These are phyloP conservation scores for Noctuana brunneofusca DNA, from an alignment of 2,888 invertebrate genomes.

Conservation along the genomic window DNA sequence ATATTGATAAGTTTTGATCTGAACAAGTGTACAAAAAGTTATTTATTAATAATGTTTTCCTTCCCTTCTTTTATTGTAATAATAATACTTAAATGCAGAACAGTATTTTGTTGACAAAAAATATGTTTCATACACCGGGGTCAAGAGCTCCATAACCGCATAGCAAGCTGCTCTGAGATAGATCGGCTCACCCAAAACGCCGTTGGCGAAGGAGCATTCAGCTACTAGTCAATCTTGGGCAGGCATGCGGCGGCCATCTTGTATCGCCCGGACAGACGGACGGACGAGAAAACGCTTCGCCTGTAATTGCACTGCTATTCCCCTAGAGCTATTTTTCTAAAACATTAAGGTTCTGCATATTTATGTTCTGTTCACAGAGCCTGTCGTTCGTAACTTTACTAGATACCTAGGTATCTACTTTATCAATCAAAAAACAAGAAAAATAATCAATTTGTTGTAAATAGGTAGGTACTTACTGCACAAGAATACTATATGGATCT, in stretches of 20 bases:
- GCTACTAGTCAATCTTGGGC: conserved; percentile 79
- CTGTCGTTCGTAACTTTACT: conserved; percentile 12
- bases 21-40: neutral
- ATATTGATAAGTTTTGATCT: neutral
- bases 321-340: conserved; percentile 72
- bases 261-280: conserved; percentile 61
- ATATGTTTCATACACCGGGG: conserved; percentile 74
- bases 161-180: conserved; percentile 61
- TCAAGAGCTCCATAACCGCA: conserved; percentile 65
- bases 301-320: conserved; percentile 76
- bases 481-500: neutral
- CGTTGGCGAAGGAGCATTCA: conserved; percentile 70
- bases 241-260: conserved; percentile 76
- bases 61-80: too few relatives aligned
- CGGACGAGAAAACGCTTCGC: conserved; percentile 65
- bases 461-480: neutral
- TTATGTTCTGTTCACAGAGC: conserved; percentile 17
- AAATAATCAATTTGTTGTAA: conserved; percentile 1
- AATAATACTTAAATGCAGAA: conserved; percentile 37
- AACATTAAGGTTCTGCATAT: conserved; percentile 45
- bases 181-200: conserved; percentile 70
- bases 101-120: conserved; percentile 58
- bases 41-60: neutral
- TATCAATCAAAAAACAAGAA: too few relatives aligned
- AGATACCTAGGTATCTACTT: too few relatives aligned